A percentile compares a stretch with the other conserved stretches of the same genome.
These are phyloP conservation scores for Tetramorium simillimum DNA, from an alignment of 1,140 invertebrate species.

Conservation along the genomic window DNA sequence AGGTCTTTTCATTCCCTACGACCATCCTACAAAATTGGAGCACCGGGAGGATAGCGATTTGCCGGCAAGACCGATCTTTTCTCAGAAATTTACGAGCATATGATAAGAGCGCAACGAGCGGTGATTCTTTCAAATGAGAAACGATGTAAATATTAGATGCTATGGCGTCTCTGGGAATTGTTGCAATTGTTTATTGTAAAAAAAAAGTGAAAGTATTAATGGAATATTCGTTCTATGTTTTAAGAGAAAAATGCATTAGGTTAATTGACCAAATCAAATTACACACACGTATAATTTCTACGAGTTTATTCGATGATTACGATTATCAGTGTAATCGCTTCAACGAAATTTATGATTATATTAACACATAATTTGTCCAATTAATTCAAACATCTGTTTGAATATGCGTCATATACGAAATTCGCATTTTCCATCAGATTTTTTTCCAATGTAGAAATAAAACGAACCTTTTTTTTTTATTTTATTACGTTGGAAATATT, in stretches of 20 bases:
- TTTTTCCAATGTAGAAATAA: background rate
- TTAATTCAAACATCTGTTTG: background rate
- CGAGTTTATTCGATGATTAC: background rate
- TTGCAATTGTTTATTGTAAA: background rate
- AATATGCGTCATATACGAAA: too few relatives aligned
- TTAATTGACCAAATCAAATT: background rate
- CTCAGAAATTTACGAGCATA: constrained; percentile 44
- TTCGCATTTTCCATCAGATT: background rate
- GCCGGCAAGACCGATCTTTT: constrained; percentile 32
- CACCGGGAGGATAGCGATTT: constrained; percentile 35
- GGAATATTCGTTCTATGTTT: background rate
- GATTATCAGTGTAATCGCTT: background rate
- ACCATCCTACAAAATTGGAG: constrained; percentile 48
- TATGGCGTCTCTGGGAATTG: background rate
- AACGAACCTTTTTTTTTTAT: background rate
- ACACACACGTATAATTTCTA: background rate
- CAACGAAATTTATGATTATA: background rate
- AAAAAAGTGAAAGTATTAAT: background rate
- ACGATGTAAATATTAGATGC: constrained; percentile 35
- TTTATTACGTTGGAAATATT: background rate
- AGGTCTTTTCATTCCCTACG: constrained; percentile 52
- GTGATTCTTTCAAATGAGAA: constrained; percentile 43
- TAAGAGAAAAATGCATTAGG: background rate
- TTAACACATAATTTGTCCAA: background rate
- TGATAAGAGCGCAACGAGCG: constrained; percentile 51